Conservation (phyloP, 2,888 invertebrate species). For the Dynastes tityus region DNA sequence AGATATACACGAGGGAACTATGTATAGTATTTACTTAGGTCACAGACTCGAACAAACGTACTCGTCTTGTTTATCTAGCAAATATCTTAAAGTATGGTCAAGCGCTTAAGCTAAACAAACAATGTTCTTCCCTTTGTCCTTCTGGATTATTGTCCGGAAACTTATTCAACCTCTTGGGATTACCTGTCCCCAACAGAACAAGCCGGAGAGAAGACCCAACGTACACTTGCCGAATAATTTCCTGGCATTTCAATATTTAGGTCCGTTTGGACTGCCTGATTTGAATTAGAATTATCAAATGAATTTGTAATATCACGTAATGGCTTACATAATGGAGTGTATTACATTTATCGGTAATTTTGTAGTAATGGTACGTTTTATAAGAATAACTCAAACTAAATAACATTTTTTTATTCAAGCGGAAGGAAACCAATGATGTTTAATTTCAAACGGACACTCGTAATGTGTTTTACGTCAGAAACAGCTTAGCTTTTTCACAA, state of each 20-base stretch:
- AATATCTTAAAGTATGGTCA: slow-evolving; percentile 38
- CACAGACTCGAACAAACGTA: slow-evolving; percentile 2
- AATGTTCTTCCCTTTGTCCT: slow-evolving; percentile 17
- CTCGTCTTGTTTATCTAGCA: slow-evolving; percentile 10
- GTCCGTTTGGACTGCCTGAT: not conserved
- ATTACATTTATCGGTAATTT: no score
- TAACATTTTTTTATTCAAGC: no score
- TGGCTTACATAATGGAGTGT: not conserved
- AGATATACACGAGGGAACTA: not conserved
- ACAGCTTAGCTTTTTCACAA: no score
- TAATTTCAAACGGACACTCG: not conserved
- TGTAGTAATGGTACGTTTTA: no score
- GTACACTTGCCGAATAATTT: slow-evolving; percentile 23
- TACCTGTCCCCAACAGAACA: slow-evolving; percentile 1
- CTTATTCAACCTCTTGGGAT: slow-evolving; percentile 11
- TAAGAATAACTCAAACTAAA: no score
- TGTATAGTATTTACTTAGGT: slow-evolving; percentile 22
- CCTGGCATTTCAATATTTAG: not conserved
- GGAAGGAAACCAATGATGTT: not conserved
- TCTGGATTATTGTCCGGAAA: slow-evolving; percentile 22
- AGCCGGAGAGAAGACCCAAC: slow-evolving; percentile 1
- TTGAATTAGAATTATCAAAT: slow-evolving; percentile 12
- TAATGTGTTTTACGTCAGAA: no score
- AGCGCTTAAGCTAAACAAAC: slow-evolving; percentile 19
- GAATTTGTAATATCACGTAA: not conserved